Conservation (phyloP, 2,113 vertebrate species). For the Sylvia atricapilla region DNA sequence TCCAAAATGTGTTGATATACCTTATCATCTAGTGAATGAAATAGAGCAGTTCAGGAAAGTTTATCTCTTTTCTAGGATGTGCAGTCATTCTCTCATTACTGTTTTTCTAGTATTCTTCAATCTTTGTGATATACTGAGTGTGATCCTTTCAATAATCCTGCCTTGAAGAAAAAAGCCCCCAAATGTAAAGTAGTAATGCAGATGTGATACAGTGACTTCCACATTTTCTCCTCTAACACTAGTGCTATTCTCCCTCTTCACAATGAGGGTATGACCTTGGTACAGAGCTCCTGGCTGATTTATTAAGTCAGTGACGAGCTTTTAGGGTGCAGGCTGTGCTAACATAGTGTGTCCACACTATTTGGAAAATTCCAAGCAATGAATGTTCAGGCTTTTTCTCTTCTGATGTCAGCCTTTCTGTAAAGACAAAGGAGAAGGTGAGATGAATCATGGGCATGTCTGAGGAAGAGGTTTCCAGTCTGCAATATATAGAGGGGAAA, state of each 20-base stretch:
- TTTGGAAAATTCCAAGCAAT: background rate
- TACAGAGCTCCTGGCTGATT: background rate
- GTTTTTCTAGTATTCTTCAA: background rate
- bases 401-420: background rate
- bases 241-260: background rate
- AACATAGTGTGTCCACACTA: background rate
- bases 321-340: background rate
- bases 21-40: background rate
- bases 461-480: background rate
- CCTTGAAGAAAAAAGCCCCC: background rate
- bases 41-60: background rate
- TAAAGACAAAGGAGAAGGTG: background rate
- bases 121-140: background rate
- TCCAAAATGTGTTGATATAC: background rate
- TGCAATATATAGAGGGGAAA: background rate
- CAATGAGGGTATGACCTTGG: background rate
- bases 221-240: background rate
- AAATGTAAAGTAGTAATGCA: background rate
- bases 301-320: fast-evolving
- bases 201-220: background rate
- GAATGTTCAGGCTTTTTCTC: background rate
- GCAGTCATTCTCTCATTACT: background rate
- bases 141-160: background rate
- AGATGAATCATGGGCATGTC: background rate
- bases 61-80: background rate